Percentiles rank a stretch among this genome's conserved stretches.
Evolutionary conservation across 2,888 invertebrate genomes (phyloP).

Genomic region (Gonocerus acuteangulatus): DNA sequence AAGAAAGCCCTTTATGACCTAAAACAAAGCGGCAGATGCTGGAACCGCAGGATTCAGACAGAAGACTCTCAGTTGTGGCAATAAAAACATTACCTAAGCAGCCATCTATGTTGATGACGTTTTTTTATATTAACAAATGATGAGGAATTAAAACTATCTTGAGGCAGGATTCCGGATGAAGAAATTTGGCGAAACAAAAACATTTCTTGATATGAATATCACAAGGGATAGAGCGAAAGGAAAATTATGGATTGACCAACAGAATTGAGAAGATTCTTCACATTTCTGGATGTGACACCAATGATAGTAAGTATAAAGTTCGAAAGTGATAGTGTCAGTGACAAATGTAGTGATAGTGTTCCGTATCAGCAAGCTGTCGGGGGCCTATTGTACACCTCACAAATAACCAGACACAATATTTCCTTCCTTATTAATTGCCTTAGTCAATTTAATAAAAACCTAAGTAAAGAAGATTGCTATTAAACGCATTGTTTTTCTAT

Average conservation of each 20-base stretch:
- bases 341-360: too few species aligned
- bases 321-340: too few species aligned
- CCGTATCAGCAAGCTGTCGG: neutral
- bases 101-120: neutral
- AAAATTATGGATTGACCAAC: neutral
- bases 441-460: neutral
- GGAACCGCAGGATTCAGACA: constrained; percentile 27
- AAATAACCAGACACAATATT: neutral
- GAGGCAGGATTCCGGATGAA: neutral
- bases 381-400: neutral
- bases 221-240: neutral
- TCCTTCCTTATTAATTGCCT: neutral
- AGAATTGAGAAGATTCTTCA: neutral
- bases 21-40: constrained; percentile 32
- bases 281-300: neutral
- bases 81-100: neutral
- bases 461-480: neutral
- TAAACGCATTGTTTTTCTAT: neutral
- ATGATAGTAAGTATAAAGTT: too few species aligned
- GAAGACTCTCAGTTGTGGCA: constrained; percentile 16
- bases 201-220: neutral
- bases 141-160: neutral
- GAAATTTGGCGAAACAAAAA: neutral
- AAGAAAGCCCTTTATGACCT: constrained; percentile 36
- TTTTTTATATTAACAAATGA: neutral